Evolutionary conservation across 1,140 invertebrate species (phyloP).

Genomic region (Pogonomyrmex californicus): DNA sequence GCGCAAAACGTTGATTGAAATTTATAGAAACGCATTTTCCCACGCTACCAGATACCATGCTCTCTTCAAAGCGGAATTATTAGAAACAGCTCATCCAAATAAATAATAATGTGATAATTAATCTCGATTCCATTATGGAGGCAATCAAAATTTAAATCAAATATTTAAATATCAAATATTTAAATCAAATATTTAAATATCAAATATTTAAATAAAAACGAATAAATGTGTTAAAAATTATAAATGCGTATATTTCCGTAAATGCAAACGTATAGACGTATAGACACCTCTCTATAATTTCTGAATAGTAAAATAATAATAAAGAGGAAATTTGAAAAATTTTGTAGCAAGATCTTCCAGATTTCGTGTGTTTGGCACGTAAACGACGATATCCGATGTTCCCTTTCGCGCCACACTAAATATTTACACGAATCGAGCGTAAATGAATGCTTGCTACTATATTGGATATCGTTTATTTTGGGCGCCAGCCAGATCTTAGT

Average conservation of each 20-base stretch:
- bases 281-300: not conserved
- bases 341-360: not conserved
- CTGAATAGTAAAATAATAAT: not conserved
- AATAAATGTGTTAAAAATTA: not conserved
- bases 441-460: constrained; percentile 62
- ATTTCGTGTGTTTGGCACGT: not conserved
- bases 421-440: constrained; percentile 31
- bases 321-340: not conserved
- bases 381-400: not conserved
- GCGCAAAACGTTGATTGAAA: constrained; percentile 64
- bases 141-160: too few species aligned
- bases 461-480: constrained; percentile 80
- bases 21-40: constrained; percentile 63
- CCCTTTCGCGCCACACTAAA: constrained; percentile 19
- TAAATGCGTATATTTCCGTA: not conserved
- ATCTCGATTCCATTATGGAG: not conserved
- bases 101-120: not conserved
- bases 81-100: not conserved
- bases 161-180: not conserved
- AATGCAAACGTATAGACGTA: not conserved
- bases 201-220: not conserved
- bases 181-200: not conserved
- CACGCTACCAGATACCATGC: not conserved
- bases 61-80: constrained; percentile 18
- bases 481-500: constrained; percentile 76